Conservation (phyloP, 2,797 vertebrate genomes). For the Sebastes miniatus region DNA sequence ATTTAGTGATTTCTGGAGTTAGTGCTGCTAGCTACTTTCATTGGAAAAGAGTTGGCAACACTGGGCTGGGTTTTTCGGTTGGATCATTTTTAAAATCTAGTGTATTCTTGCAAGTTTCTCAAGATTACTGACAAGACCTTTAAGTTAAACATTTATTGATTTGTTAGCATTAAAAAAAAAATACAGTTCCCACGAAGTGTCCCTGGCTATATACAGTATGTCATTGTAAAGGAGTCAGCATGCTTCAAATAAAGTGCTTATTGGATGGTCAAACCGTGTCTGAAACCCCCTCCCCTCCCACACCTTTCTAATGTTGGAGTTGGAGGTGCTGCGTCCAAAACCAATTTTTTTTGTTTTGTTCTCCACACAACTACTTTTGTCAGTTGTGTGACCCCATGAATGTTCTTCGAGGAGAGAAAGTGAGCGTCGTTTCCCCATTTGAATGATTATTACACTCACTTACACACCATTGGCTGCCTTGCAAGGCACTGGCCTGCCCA, state of each 20-base stretch:
- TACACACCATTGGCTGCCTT: not conserved
- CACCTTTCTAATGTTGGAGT: not conserved
- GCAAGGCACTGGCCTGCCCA: not conserved
- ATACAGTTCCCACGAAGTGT: too few relatives aligned
- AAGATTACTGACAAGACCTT: too few relatives aligned
- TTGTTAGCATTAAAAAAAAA: too few relatives aligned
- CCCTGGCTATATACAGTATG: too few relatives aligned
- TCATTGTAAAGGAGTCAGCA: not conserved
- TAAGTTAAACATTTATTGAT: too few relatives aligned
- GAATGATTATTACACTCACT: not conserved
- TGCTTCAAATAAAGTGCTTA: not conserved
- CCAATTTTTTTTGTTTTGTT: not conserved
- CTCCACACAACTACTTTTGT: not conserved
- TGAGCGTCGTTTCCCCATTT: not conserved
- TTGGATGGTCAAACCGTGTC: not conserved
- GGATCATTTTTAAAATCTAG: too few relatives aligned
- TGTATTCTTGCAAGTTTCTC: too few relatives aligned
- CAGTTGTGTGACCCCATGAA: not conserved
- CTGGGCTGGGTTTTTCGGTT: too few relatives aligned
- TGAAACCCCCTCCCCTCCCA: not conserved
- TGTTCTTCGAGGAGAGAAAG: not conserved
- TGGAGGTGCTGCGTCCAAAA: too few relatives aligned
- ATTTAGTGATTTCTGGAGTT: too few relatives aligned
- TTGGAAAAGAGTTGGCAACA: too few relatives aligned
- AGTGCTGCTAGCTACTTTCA: too few relatives aligned